Percentiles rank a stretch among this genome's conserved stretches.
Conservation (phyloP, 2,888 invertebrate genomes). For the Dryobota labecula region DNA sequence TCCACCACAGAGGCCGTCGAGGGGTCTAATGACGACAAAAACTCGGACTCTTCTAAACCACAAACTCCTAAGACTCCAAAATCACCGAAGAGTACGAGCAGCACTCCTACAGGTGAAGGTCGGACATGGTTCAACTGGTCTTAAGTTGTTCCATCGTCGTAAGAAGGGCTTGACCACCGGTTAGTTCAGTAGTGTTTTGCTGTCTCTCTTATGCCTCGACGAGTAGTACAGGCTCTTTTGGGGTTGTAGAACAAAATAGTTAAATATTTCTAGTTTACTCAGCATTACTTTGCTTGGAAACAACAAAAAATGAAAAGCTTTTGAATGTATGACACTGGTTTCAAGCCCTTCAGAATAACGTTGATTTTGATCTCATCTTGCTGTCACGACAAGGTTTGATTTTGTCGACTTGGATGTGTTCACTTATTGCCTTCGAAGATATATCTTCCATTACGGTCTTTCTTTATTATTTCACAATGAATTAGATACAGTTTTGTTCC, state of each 20-base stretch:
- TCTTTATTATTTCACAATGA: constrained; percentile 41
- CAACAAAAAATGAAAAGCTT: neutral
- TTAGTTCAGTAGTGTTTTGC: constrained; percentile 35
- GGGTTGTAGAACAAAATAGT: constrained; percentile 12
- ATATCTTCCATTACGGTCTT: constrained; percentile 53
- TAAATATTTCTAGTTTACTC: constrained; percentile 11
- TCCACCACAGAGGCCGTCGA: constrained; percentile 77
- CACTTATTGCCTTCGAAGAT: constrained; percentile 69
- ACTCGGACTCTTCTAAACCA: constrained; percentile 78
- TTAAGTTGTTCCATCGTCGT: constrained; percentile 67
- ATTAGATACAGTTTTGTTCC: constrained; percentile 55
- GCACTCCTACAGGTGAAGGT: constrained; percentile 82
- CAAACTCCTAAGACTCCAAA: constrained; percentile 78
- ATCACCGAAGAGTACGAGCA: constrained; percentile 74
- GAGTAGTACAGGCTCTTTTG: constrained; percentile 1
- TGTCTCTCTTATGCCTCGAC: constrained; percentile 25
- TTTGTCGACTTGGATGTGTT: constrained; percentile 70
- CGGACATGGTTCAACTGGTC: constrained; percentile 91
- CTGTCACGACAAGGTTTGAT: constrained; percentile 68
- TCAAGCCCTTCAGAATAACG: constrained; percentile 49
- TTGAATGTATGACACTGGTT: constrained; percentile 12
- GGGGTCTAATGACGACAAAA: constrained; percentile 71
- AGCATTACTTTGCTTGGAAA: constrained; percentile 17
- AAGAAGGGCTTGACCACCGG: constrained; percentile 55
- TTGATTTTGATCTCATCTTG: constrained; percentile 64